phyloP scores from a whole-genome alignment of 2,888 invertebrate species.

The Siphlonurus alternatus region DNA sequence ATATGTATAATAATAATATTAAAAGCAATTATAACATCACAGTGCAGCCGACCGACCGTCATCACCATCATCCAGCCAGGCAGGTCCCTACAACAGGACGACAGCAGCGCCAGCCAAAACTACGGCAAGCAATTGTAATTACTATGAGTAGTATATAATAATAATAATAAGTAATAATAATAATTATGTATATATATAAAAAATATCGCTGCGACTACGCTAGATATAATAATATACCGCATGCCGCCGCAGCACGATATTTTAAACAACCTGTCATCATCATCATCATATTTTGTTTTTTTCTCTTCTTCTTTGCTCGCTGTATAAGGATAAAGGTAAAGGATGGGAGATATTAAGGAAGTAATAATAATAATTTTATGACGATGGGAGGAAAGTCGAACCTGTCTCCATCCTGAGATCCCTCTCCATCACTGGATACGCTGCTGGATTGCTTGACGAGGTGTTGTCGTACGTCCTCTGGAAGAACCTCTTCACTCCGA shows the following conservation, averaged over 20 bases:
- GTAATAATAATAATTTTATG: background rate
- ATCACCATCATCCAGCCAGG: background rate
- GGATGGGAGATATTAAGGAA: background rate
- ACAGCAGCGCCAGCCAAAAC: background rate
- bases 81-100: background rate
- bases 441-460: slow-evolving; percentile 66
- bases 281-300: background rate
- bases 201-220: background rate
- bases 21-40: background rate
- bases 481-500: slow-evolving; percentile 94
- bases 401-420: slow-evolving; percentile 68
- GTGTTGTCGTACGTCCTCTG: slow-evolving; percentile 57
- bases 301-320: background rate
- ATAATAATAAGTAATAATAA: background rate
- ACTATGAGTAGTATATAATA: background rate
- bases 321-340: background rate
- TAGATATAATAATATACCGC: background rate
- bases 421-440: slow-evolving; percentile 84
- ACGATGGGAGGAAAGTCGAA: no score
- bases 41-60: background rate
- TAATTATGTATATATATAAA: no score
- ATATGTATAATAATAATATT: no score
- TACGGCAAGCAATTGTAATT: background rate
- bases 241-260: background rate
- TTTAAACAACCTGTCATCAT: no score